A percentile compares a stretch with the other conserved stretches of the same genome.
Evolutionary conservation across 2,888 invertebrate species (phyloP).

Genomic region (Rotaria macrura): DNA sequence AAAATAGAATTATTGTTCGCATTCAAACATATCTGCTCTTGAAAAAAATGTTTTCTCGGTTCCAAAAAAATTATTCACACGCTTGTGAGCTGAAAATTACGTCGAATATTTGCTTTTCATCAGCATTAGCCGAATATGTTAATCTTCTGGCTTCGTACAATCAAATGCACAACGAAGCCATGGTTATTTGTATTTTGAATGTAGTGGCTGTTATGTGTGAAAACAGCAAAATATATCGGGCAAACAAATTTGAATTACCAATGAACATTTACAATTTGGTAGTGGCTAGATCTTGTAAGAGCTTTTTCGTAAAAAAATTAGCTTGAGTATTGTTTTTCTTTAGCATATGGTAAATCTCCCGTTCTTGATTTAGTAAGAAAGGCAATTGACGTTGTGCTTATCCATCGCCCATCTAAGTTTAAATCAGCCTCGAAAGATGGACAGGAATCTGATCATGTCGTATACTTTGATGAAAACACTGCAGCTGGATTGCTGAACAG

Average conservation of each 20-base stretch:
- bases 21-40: too few species aligned
- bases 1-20: too few species aligned
- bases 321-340: too few species aligned
- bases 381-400: too few species aligned
- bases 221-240: neutral
- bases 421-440: too few species aligned
- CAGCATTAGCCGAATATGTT: neutral
- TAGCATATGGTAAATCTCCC: too few species aligned
- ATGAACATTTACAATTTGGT: neutral
- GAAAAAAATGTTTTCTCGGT: neutral
- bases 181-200: neutral
- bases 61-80: neutral
- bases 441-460: too few species aligned
- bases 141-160: neutral
- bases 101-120: neutral
- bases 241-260: neutral
- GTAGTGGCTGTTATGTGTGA: neutral
- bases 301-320: neutral
- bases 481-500: too few species aligned
- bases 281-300: neutral
- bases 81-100: neutral
- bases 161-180: neutral
- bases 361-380: too few species aligned
- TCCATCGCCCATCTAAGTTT: too few species aligned
- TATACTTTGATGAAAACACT: too few species aligned